Evolutionary conservation across 2,113 vertebrate genomes (phyloP), one percentile per base, ranked within the genome.

Genomic region (Chitala chitala): DNA sequence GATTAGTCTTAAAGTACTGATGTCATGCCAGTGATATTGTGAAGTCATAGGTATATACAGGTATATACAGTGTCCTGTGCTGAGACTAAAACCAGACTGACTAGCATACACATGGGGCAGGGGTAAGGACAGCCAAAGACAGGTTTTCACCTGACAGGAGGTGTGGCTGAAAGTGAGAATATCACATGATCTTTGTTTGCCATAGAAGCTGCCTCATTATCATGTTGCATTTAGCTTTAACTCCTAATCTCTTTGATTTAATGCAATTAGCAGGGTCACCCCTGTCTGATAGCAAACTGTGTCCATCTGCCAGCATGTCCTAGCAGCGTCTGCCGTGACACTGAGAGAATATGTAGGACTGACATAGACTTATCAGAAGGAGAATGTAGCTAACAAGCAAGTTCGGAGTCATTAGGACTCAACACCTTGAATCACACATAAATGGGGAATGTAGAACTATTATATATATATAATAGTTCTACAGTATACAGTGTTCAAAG

Each of bases 181-280:
- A 6, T 46, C 44, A 46, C 44, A 12, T 4, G 12, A 46, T 12
- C 44, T 46, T 46, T 12, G 22, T n/a, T 40, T 73, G 71, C 63
- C 71, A 73, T 73, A 73, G 38, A 73, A 73, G 40, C 71, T 61
- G 55, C 71, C 71, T 55, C 3, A 6, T n/a, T 3, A n/a, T 15
- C 53, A 55, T 46, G 44, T 31, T 42, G 33, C 33, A 55, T 22
- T n/a, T n/a, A 63, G n/a, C n/a, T n/a, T n/a, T n/a, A n/a, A n/a
- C n/a, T 20, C 42, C 24, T n/a, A 0, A 8, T 22, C 24, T 22
- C 17, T 8, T 8, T 22, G 7, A 55, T 4, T 73, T 20, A 20
- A 29, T 15, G n/a, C 36, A 22, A 42, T 42, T 38, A n/a, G n/a
- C n/a, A n/a, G n/a, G n/a, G 46, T 48, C 46, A 48, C 46, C 5